A percentile compares a stretch with the other conserved stretches of the same genome.
phyloP scores from a whole-genome alignment of 1,140 invertebrate species.

The Solen grandis region DNA sequence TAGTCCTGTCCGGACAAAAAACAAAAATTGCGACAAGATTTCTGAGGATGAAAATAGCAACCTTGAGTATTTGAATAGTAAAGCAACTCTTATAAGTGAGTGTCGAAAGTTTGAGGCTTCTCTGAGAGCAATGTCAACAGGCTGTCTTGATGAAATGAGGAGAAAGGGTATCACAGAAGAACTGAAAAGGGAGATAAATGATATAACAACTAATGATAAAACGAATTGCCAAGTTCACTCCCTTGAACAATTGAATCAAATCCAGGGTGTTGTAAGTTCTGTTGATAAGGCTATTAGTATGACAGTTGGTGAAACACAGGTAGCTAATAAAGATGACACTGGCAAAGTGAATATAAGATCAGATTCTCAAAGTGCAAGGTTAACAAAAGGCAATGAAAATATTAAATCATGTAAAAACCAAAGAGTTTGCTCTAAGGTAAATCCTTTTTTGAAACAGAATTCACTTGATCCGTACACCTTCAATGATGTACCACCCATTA shows the following conservation, averaged over 20 bases:
- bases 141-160: slow-evolving; percentile 28
- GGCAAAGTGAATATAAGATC: no score
- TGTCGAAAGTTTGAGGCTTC: slow-evolving; percentile 66
- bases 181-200: background rate
- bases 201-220: no score
- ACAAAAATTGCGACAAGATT: background rate
- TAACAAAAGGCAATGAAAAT: no score
- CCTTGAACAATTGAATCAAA: no score
- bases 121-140: slow-evolving; percentile 59
- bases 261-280: no score
- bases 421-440: slow-evolving; percentile 15
- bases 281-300: no score
- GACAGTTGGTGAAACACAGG: no score
- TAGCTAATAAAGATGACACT: no score
- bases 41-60: slow-evolving; percentile 23
- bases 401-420: no score
- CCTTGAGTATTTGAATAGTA: no score
- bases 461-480: slow-evolving; percentile 30
- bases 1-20: background rate
- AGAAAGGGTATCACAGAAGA: background rate
- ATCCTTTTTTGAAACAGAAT: slow-evolving; percentile 47
- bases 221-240: no score
- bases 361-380: no score
- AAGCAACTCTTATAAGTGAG: slow-evolving; percentile 51
- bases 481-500: slow-evolving; percentile 23